Percentiles rank a stretch among this genome's conserved stretches.
Conservation (phyloP, 2,113 vertebrate species). For the Bos javanicus region DNA sequence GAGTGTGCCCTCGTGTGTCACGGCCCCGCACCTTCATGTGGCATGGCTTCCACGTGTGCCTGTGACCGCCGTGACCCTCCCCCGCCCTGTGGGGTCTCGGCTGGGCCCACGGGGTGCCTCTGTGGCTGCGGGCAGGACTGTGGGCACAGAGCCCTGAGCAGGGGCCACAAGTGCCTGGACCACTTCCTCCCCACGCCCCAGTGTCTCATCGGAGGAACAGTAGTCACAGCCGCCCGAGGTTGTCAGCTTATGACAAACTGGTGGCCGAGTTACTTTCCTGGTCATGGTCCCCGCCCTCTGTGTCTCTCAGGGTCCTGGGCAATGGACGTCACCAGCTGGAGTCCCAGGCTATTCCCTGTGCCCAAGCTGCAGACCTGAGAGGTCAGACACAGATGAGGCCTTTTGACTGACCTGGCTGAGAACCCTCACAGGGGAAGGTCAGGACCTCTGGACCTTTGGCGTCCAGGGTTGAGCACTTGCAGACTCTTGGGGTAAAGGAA, state of each 20-base stretch:
- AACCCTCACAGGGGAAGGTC: not conserved
- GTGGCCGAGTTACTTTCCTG: not conserved
- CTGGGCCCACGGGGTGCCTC: not conserved
- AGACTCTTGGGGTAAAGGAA: not conserved
- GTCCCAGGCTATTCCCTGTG: no score
- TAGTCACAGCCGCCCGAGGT: not conserved
- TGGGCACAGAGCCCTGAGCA: not conserved
- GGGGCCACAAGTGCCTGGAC: not conserved
- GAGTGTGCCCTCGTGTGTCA: not conserved
- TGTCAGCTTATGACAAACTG: not conserved
- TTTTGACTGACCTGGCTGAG: not conserved
- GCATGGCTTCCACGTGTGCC: not conserved
- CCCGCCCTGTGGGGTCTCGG: not conserved
- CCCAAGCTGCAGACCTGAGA: not conserved
- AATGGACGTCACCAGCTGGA: not conserved
- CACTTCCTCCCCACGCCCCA: not conserved
- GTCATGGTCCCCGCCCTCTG: not conserved
- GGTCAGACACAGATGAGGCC: not conserved
- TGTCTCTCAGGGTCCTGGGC: not conserved
- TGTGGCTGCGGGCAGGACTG: not conserved
- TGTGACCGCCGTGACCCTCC: not conserved
- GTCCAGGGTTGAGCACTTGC: fast-evolving
- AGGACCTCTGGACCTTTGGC: not conserved
- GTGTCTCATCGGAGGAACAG: not conserved
- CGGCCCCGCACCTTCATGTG: not conserved